These are phyloP conservation scores for Centrocercus urophasianus DNA, from an alignment of 2,113 vertebrate species.

Conservation along the genomic window DNA sequence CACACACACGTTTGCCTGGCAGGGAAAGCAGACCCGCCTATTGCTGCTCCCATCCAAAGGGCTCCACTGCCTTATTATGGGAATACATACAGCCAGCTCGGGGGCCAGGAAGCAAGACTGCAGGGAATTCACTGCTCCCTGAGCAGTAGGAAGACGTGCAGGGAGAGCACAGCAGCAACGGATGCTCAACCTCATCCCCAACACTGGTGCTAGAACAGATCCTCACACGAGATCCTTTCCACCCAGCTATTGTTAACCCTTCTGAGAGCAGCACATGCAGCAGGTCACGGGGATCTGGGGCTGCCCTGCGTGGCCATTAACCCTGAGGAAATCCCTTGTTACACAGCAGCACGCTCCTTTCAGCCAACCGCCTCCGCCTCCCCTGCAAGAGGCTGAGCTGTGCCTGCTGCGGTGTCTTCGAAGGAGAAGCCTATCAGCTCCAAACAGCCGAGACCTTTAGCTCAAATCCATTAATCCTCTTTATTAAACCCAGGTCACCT, in stretches of 20 bases:
- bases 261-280: neutral
- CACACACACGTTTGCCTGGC: neutral
- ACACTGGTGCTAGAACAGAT: neutral
- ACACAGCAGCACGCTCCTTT: neutral
- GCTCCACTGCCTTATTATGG: slow-evolving; percentile 23
- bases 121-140: slow-evolving; percentile 8
- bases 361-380: neutral
- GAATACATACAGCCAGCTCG: slow-evolving; percentile 30
- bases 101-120: slow-evolving; percentile 14
- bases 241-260: neutral
- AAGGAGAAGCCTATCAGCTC: slow-evolving; percentile 81
- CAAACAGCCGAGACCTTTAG: slow-evolving; percentile 83
- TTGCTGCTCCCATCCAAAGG: slow-evolving; percentile 18
- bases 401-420: slow-evolving; percentile 66
- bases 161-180: neutral
- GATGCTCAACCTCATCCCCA: neutral
- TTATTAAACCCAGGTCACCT: slow-evolving; percentile 86
- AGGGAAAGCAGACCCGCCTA: slow-evolving; percentile 33
- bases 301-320: neutral
- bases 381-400: slow-evolving; percentile 47
- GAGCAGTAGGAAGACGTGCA: neutral
- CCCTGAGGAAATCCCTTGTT: neutral
- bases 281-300: neutral
- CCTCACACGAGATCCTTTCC: neutral
- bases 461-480: slow-evolving; percentile 88